Percentiles rank a stretch among this genome's conserved stretches.
Conservation (phyloP, 2,113 vertebrate species). For the Glaucidium brasilianum region DNA sequence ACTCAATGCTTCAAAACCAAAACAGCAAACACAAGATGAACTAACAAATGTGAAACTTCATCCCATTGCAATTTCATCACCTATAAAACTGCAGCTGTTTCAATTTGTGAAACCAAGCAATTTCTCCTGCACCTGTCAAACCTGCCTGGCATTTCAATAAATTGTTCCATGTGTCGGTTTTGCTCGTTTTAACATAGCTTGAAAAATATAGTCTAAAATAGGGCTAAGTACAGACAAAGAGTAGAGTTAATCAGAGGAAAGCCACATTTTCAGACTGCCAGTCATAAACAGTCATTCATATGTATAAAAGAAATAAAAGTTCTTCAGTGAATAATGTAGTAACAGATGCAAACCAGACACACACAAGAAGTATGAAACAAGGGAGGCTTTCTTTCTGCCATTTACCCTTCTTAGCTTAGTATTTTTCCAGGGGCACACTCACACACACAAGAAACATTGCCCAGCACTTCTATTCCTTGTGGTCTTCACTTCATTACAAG, state of each 20-base stretch:
- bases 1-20: not conserved
- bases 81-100: conserved; percentile 33
- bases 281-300: not conserved
- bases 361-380: not conserved
- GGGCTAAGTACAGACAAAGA: not conserved
- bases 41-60: not conserved
- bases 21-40: conserved; percentile 6
- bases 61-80: not conserved
- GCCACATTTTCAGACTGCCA: conserved; percentile 19
- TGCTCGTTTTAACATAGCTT: not conserved
- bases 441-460: not conserved
- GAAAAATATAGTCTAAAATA: not conserved
- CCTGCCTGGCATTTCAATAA: conserved; percentile 19
- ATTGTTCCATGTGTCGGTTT: conserved; percentile 21
- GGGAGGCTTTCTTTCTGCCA: conserved; percentile 24
- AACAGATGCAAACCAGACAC: conserved; percentile 42
- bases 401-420: conserved; percentile 19
- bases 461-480: not conserved
- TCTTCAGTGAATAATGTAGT: not conserved
- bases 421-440: conserved; percentile 17
- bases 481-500: not conserved
- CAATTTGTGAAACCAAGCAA: not conserved
- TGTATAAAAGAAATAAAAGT: not conserved
- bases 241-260: not conserved
- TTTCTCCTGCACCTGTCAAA: conserved; percentile 38